A percentile compares a stretch with the other conserved stretches of the same genome.
Conservation (phyloP, 2,797 vertebrate species). For the Buphagus erythrorhynchus region DNA sequence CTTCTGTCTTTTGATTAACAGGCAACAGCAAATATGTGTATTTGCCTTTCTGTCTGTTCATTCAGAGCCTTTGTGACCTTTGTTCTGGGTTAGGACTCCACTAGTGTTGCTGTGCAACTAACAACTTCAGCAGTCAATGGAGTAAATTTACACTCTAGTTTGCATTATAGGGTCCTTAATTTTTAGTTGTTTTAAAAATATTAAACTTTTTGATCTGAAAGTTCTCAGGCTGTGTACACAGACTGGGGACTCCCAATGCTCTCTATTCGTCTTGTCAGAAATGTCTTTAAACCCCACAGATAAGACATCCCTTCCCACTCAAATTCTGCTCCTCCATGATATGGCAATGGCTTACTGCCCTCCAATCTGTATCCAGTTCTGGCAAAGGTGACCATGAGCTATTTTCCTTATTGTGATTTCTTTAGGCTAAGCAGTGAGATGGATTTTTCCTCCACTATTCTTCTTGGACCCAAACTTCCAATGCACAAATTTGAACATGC, state of each 20-base stretch:
- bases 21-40: not conserved
- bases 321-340: not conserved
- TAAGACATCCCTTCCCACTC: not conserved
- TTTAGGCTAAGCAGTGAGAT: not conserved
- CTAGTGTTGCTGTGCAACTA: not conserved
- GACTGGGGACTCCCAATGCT: not conserved
- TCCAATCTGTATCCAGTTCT: not conserved
- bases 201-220: not conserved
- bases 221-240: not conserved
- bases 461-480: not conserved
- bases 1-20: not conserved
- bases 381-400: not conserved
- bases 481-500: not conserved
- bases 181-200: not conserved
- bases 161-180: not conserved
- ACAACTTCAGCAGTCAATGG: not conserved
- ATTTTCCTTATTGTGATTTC: not conserved
- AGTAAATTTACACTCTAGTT: not conserved
- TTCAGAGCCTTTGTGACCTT: not conserved
- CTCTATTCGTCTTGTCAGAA: not conserved
- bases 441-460: not conserved
- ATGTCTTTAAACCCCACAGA: not conserved
- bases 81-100: not conserved
- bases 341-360: not conserved
- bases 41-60: not conserved